These are phyloP conservation scores for Tamandua tetradactyla DNA, from an alignment of 2,797 vertebrate genomes.

Conservation along the genomic window DNA sequence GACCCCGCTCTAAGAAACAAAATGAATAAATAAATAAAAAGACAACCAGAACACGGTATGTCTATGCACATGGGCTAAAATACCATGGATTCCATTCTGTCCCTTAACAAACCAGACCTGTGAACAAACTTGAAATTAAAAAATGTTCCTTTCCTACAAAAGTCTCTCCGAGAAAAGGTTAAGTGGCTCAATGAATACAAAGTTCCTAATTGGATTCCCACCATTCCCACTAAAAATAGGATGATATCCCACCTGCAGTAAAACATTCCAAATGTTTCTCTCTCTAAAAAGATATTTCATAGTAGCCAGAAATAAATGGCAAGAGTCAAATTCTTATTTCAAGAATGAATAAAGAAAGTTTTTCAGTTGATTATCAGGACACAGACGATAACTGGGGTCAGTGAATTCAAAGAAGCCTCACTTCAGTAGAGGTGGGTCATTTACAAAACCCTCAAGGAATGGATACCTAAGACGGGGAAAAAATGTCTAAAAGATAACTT, in stretches of 20 bases:
- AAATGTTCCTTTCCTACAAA: neutral
- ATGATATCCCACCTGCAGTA: neutral
- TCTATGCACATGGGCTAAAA: neutral
- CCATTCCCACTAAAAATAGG: neutral
- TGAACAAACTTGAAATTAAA: neutral
- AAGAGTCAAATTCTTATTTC: neutral
- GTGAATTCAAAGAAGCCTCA: neutral
- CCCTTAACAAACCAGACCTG: neutral
- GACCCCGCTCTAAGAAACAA: neutral
- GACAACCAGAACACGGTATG: neutral
- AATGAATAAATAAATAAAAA: slow-evolving; percentile 12
- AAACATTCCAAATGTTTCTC: neutral
- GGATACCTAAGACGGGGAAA: neutral
- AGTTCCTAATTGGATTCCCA: neutral
- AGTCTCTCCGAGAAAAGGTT: neutral
- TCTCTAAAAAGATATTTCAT: neutral
- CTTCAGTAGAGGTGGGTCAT: neutral
- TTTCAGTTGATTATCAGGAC: neutral
- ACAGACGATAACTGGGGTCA: neutral
- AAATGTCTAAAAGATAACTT: neutral
- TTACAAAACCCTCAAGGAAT: neutral
- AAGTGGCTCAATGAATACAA: neutral
- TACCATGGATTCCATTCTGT: neutral
- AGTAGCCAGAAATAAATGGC: neutral
- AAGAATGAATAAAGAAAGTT: no score